phyloP scores from a whole-genome alignment of 2,113 vertebrate species.

The Megatriorchis doriae region DNA sequence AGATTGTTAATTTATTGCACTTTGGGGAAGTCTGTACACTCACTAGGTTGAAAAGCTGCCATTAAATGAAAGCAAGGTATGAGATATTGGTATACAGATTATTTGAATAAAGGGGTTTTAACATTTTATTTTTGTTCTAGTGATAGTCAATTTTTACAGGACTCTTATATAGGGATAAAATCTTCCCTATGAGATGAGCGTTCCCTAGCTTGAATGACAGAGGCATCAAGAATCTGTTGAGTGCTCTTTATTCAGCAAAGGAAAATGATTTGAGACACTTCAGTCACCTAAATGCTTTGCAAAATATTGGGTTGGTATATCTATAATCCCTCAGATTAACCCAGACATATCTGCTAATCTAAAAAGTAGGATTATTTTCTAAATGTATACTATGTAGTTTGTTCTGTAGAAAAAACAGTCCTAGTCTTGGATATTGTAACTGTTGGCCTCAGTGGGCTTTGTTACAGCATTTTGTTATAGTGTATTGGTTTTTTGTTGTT shows the following conservation, averaged over 20 bases:
- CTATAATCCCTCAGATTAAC: constrained; percentile 20
- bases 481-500: background rate
- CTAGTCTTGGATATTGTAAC: background rate
- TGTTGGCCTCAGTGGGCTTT: background rate
- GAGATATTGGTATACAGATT: background rate
- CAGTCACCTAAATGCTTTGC: constrained; percentile 43
- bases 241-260: constrained; percentile 27
- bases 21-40: background rate
- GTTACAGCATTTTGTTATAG: background rate
- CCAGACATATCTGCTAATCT: background rate
- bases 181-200: background rate
- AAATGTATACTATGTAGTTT: background rate
- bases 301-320: constrained; percentile 47
- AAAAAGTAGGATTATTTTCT: background rate
- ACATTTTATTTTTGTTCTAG: constrained; percentile 34
- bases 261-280: constrained; percentile 27
- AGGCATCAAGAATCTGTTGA: constrained; percentile 36
- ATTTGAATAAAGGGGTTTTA: constrained; percentile 4
- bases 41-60: background rate
- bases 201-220: constrained; percentile 43
- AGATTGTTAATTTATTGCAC: background rate
- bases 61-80: background rate
- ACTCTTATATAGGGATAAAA: constrained; percentile 19
- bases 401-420: background rate
- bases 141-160: constrained; percentile 45